Base-by-base conservation (phyloP, 2,113 vertebrate genomes). In the Alaudala cheleensis region DNA sequence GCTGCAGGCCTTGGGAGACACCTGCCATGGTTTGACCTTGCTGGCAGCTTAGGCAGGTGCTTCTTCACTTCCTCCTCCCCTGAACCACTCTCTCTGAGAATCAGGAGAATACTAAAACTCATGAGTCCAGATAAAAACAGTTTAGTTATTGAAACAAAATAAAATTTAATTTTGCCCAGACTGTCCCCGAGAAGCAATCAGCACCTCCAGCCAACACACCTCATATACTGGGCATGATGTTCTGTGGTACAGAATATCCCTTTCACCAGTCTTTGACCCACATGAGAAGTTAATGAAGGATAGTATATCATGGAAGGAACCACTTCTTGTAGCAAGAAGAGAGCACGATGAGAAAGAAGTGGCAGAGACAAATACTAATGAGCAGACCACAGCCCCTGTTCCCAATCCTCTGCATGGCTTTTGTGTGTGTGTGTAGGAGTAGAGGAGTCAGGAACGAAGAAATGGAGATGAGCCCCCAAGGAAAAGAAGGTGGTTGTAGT, bases 341-440 rank as follows among this genome's bases (percentile, higher is more conserved):
- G 9, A 49, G 9, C 2, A 6, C 12, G 8, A 29, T 31, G 40
- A 33, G 33, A 31, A 77, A 50, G 40, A 22, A 57, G 15, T 14
- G 29, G 28, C 64, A 86, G 45, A 56, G 28, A 28, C 11, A 51
- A 66, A 61, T 21, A 0, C 0, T 25, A 13, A 16, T 4, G 2
- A 60, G 11, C 4, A 54, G 57, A 42, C 6, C n/a, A 58, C 31
- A 56, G 8, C 14, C 13, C 9, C 13, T 34, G 5, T 45, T 71
- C 12, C 33, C 25, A 12, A 17, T 19, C 13, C 13, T 25, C 10
- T 60, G 7, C 5, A 1, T 5, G 2, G 4, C 31, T 37, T 67
- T 40, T n/a, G 29, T 2, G 6, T 3, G 14, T 3, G 2, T 31
- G 5, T 56, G 42, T 1, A 57, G 16, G 22, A 33, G 7, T 6